A percentile compares a stretch with the other conserved stretches of the same genome.
These are phyloP conservation scores for Bradypodion ventrale DNA, from an alignment of 2,797 vertebrate species.

Conservation along the genomic window DNA sequence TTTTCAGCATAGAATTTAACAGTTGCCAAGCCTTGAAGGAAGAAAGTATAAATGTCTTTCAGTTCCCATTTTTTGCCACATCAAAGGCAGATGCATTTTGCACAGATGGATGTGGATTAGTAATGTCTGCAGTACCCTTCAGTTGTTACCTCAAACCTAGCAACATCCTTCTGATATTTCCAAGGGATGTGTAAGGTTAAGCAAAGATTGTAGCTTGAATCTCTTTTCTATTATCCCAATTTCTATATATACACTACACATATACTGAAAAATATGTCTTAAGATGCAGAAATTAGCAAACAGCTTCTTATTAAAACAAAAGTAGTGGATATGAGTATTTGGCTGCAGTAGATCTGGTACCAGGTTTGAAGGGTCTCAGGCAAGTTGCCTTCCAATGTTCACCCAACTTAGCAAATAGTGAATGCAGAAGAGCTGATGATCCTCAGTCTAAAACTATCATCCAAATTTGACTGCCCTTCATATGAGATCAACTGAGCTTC, in stretches of 20 bases:
- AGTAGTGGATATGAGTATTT: background rate
- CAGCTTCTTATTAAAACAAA: background rate
- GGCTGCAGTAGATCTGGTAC: background rate
- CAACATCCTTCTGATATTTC: too few relatives aligned
- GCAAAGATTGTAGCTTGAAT: background rate
- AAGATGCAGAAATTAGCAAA: background rate
- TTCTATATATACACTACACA: background rate
- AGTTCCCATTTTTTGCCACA: background rate
- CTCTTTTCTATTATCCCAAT: background rate
- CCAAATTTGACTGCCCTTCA: too few relatives aligned
- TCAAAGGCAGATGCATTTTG: background rate
- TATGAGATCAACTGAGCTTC: too few relatives aligned
- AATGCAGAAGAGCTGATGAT: background rate
- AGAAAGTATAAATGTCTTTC: background rate
- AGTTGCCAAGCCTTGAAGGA: background rate
- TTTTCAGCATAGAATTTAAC: conserved; percentile 15
- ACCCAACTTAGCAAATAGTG: background rate
- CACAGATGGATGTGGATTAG: background rate
- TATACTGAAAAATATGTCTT: background rate
- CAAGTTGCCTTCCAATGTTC: background rate
- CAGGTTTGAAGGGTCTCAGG: background rate
- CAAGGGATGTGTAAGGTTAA: background rate
- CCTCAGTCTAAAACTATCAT: too few relatives aligned
- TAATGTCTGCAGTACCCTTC: background rate
- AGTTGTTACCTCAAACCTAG: background rate